A percentile compares a stretch with the other conserved stretches of the same genome.
Evolutionary conservation across 2,113 vertebrate species (phyloP).

Genomic region (Gobius niger): DNA sequence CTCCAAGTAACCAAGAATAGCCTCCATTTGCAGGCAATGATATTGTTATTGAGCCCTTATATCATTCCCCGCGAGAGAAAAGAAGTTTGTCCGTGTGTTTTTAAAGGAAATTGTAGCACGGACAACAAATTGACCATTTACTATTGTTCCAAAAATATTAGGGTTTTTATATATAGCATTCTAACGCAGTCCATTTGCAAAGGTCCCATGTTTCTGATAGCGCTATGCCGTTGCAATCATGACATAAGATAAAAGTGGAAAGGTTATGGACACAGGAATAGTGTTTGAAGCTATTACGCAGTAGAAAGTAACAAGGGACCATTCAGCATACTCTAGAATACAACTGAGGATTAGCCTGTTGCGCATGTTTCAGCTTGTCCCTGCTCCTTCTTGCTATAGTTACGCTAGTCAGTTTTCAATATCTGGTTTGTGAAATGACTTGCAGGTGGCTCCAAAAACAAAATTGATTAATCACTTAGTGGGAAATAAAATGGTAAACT

Average conservation of each 20-base stretch:
- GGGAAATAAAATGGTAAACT: background rate
- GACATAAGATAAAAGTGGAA: background rate
- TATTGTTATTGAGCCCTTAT: constrained; percentile 2
- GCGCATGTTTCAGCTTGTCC: too few relatives aligned
- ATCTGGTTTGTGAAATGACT: background rate
- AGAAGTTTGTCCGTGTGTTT: background rate
- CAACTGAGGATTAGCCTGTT: too few relatives aligned
- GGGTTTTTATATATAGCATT: background rate
- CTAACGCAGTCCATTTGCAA: background rate
- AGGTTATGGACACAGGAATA: too few relatives aligned
- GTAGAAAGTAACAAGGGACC: too few relatives aligned
- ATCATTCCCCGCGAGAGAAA: constrained; percentile 2
- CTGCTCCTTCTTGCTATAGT: too few relatives aligned
- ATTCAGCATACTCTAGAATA: too few relatives aligned
- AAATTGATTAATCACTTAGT: background rate
- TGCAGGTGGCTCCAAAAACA: background rate
- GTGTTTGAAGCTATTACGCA: background rate
- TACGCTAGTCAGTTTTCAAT: background rate
- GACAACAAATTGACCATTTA: background rate
- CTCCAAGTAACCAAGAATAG: constrained; percentile 7
- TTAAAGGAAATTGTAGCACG: background rate
- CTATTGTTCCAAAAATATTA: background rate
- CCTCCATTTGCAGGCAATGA: background rate
- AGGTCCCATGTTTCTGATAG: background rate
- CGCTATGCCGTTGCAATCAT: background rate